Evolutionary conservation across 1,140 invertebrate genomes (phyloP), one percentile per base, ranked within the genome.

Genomic region (Linepithema humile): DNA sequence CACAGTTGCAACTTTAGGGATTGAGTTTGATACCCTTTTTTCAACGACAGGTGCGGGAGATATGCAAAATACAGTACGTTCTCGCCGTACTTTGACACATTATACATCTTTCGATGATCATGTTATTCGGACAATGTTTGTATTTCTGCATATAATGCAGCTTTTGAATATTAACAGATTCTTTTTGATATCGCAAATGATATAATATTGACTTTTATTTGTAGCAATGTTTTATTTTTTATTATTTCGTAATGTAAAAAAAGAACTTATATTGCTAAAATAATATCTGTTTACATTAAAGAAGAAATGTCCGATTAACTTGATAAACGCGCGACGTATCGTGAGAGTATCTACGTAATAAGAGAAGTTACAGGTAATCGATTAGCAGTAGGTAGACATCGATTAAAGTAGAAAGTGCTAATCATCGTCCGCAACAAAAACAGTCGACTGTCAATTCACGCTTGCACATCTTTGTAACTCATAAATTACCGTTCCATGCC

Each of bases 11-110:
- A 89, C 85, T 80, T 88, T 70, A 69, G 70, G 67, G 75, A 15
- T 43, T 69, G 55, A 57, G 77, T 43, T 57, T 67, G 59, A 85
- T 78, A 80, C 85, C 73, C 77, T 65, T 80, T 82, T 69, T 84
- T 84, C 59, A 85, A 90, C 73, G 80, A 83, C 74, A 87, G 73
- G 83, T 86, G 88, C 83, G 86, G 84, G 77, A 89, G 91, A 92
- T 92, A 92, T 92, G 91, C 91, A 92, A 91, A 92, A 91, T 90
- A 90, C 85, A 84, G 90, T 89, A 89, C 90, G 89, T 70, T 85
- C 53, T 85, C 69, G 45, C 64, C 77, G 89, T 89, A 91, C 87
- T 85, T 80, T 35, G 38, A 84, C 80, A 50, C 59, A 17, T 83
- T 65, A 85, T 74, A 38, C 85, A 32, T 40, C 50, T 75, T 84